Evolutionary conservation across 2,113 vertebrate genomes (phyloP), one percentile per base, ranked within the genome.

Genomic region (Motacilla tschutschensis): DNA sequence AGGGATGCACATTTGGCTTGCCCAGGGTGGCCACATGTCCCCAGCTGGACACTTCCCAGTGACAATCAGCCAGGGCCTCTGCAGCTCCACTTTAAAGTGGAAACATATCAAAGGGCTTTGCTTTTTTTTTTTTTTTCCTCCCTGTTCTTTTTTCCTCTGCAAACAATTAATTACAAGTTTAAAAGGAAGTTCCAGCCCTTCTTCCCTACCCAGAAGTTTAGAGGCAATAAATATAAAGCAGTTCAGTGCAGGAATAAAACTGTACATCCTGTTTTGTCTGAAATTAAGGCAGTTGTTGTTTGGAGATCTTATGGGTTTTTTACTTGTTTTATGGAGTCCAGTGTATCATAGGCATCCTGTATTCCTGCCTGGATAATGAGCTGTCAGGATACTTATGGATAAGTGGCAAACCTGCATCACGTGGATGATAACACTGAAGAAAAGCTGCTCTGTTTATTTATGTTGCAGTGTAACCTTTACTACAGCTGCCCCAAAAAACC

Each of bases 231-330:
- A 77, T 84, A 88, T 53, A 79, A 87, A 90, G 75, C 65, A 60
- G 88, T 54, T 87, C 51, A 54, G 25, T 0, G 0, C 79, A 85
- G 90, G 79, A 88, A 80, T 91, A 75, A 93, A 95, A 91, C 12
- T 21, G 62, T 60, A 89, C 72, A 94, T 95, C 93, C 92, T 94
- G 94, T 95, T 95, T 93, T 82, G 90, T 91, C 84, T 91, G 64
- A 90, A 88, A 86, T 86, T 33, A 82, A 74, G 54, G 59, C 14
- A 0, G 57, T 77, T 71, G 87, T 92, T 92, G 59, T 65, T 79
- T 76, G 24, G 35, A 41, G 46, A 6, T 54, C 85, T 48, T 62
- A 58, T 59, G 11, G 44, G 1, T 2, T 35, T 71, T 75, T 62
- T 12, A 24, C 48, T 76, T 84, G 28, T 81, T 84, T 88, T 84